Conservation (phyloP, 2,113 vertebrate species). For the Pseudopipra pipra region DNA sequence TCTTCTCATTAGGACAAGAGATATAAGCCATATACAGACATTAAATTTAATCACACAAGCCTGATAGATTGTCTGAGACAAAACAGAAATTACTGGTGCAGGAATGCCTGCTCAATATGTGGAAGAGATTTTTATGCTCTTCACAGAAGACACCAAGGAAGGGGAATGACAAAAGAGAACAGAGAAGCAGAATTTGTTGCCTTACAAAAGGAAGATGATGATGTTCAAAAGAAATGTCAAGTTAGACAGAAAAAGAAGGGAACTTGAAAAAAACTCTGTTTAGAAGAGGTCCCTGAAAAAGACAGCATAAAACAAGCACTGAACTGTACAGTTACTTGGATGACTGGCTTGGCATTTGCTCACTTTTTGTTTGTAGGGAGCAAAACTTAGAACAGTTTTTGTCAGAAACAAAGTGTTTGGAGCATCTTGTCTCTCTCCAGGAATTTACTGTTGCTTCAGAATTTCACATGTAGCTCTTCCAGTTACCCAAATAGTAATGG, state of each 20-base stretch:
- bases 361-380: background rate
- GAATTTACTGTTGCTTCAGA: background rate
- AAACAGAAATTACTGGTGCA: background rate
- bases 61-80: background rate
- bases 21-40: background rate
- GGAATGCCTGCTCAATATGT: background rate
- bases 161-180: background rate
- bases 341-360: background rate
- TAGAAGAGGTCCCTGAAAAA: background rate
- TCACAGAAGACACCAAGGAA: background rate
- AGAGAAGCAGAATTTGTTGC: background rate
- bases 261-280: background rate
- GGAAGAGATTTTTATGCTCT: background rate
- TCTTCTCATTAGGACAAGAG: background rate
- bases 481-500: background rate
- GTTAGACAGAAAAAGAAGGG: background rate
- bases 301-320: background rate
- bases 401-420: background rate
- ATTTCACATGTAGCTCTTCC: background rate
- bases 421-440: background rate
- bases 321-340: background rate
- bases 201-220: background rate
- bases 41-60: background rate
- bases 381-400: background rate
- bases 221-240: background rate